Evolutionary conservation across 1,140 invertebrate species (phyloP).

Genomic region (Hyles vespertilio): DNA sequence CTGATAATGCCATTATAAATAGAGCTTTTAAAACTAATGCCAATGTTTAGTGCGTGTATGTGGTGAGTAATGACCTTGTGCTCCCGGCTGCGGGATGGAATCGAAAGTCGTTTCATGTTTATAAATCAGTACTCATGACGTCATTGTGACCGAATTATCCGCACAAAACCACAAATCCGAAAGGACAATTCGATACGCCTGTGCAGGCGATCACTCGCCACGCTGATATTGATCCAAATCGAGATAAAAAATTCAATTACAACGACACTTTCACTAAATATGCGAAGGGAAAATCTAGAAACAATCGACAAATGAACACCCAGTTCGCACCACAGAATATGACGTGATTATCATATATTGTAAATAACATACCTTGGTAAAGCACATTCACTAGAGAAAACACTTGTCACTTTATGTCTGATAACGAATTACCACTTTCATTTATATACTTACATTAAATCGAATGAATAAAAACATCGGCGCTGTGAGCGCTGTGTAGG

Average conservation of each 20-base stretch:
- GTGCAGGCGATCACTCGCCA: constrained; percentile 5
- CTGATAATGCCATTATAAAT: constrained; percentile 57
- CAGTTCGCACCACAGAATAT: constrained; percentile 57
- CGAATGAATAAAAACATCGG: constrained; percentile 41
- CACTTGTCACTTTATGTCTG: constrained; percentile 32
- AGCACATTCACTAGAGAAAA: constrained; percentile 29
- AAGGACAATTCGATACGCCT: constrained; percentile 17
- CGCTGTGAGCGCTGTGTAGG: constrained; percentile 39
- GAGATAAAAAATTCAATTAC: not conserved
- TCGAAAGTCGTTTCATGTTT: constrained; percentile 64
- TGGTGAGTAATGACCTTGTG: constrained; percentile 61
- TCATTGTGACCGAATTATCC: constrained; percentile 61
- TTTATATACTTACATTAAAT: constrained; percentile 13
- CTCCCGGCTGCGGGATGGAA: constrained; percentile 52
- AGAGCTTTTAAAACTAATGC: constrained; percentile 50
- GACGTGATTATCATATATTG: constrained; percentile 58
- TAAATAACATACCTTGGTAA: constrained; percentile 60
- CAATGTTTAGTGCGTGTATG: constrained; percentile 56
- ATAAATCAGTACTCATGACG: constrained; percentile 68
- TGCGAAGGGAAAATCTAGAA: constrained; percentile 8
- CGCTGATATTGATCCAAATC: not conserved
- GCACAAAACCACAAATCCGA: constrained; percentile 33
- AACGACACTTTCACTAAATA: constrained; percentile 4
- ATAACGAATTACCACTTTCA: constrained; percentile 25
- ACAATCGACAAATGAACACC: constrained; percentile 34